These are phyloP conservation scores for Ariopsis seemanni DNA, from an alignment of 2,113 vertebrate genomes.

Conservation along the genomic window DNA sequence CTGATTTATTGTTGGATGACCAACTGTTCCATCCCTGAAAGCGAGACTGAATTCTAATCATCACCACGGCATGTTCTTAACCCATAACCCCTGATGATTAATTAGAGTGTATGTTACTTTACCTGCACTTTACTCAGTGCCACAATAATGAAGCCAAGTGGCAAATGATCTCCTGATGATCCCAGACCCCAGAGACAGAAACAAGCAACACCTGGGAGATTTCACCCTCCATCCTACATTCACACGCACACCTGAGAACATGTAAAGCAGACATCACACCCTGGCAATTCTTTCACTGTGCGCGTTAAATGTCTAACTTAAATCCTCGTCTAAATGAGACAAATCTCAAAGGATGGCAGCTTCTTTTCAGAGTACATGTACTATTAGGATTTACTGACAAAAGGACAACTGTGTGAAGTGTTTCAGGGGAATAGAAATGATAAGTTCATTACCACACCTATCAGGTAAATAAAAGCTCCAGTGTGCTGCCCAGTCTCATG, in stretches of 20 bases:
- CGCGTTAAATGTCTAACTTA: background rate
- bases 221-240: background rate
- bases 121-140: constrained; percentile 22
- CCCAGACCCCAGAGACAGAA: constrained; percentile 31
- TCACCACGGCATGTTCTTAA: constrained; percentile 28
- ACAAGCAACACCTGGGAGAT: constrained; percentile 16
- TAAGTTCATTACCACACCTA: background rate
- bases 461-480: background rate
- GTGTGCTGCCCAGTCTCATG: background rate
- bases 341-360: constrained; percentile 29
- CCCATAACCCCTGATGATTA: constrained; percentile 48
- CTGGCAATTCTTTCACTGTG: background rate
- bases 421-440: background rate
- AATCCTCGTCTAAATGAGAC: background rate
- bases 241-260: background rate
- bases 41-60: constrained; percentile 19
- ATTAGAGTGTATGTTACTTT: constrained; percentile 45
- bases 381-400: background rate
- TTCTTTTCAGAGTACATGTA: background rate
- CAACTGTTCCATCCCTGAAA: constrained; percentile 8
- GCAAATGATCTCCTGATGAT: constrained; percentile 39
- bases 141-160: constrained; percentile 44
- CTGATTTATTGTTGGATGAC: background rate
- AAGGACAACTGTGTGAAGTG: constrained; percentile 14
- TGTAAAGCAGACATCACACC: too few species aligned